Evolutionary conservation across 2,113 vertebrate genomes (phyloP).

Genomic region (Cavia aperea): DNA sequence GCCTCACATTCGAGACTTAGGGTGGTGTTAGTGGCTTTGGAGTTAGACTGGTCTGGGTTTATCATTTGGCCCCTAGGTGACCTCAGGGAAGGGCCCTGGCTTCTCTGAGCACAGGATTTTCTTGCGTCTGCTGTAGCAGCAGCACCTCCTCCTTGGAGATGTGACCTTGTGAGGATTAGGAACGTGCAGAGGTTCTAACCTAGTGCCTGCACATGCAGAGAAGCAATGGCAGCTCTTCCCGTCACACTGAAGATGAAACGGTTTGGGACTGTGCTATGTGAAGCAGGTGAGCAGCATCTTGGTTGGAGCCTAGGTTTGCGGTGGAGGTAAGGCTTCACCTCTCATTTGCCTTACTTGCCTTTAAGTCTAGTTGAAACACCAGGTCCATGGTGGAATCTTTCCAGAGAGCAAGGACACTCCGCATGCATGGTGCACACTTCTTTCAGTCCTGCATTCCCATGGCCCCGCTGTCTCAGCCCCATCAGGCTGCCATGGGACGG

Average conservation of each 20-base stretch:
- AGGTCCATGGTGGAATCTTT: neutral
- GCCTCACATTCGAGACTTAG: neutral
- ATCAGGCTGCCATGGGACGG: neutral
- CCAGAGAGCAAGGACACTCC: neutral
- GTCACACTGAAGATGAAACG: neutral
- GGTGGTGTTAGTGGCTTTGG: neutral
- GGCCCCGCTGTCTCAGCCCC: neutral
- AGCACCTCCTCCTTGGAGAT: neutral
- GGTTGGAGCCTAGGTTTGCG: accelerated
- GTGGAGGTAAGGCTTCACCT: neutral
- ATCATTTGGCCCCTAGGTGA: neutral
- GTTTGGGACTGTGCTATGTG: neutral
- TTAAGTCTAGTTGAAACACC: neutral
- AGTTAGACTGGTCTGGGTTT: neutral
- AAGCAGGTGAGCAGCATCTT: neutral
- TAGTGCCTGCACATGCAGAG: neutral
- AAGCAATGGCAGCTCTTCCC: neutral
- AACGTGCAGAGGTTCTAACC: neutral
- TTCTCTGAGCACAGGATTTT: neutral
- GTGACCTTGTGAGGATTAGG: neutral
- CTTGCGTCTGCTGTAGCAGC: neutral
- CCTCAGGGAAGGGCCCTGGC: neutral
- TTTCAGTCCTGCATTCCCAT: neutral
- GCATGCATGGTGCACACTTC: neutral
- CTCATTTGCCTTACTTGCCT: neutral